Evolutionary conservation across 2,797 vertebrate species (phyloP).

Genomic region (Champsocephalus esox): DNA sequence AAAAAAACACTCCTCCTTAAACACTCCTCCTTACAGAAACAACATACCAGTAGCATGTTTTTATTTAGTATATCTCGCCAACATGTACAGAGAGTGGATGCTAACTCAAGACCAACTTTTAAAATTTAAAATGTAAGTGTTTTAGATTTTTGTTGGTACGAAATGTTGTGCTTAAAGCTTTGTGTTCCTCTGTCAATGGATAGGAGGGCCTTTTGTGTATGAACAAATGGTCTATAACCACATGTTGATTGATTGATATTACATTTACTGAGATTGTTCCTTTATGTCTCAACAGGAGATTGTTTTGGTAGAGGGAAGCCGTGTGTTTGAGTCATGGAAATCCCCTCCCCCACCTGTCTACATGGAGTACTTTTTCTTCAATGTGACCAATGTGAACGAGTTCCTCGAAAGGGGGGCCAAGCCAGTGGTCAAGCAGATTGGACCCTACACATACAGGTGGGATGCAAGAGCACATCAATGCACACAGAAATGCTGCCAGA

Average conservation of each 20-base stretch:
- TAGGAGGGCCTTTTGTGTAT: no score
- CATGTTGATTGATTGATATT: not conserved
- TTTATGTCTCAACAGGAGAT: conserved; percentile 79
- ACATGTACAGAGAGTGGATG: no score
- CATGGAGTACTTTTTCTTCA: conserved; percentile 88
- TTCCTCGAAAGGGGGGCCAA: conserved; percentile 73
- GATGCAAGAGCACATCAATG: not conserved
- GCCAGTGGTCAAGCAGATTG: conserved; percentile 76
- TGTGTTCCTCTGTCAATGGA: no score
- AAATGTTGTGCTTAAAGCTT: no score
- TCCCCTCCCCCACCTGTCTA: conserved; percentile 84
- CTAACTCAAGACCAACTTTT: no score
- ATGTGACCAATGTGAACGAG: conserved; percentile 79
- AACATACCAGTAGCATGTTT: not conserved
- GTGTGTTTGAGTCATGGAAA: conserved; percentile 86
- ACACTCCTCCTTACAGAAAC: not conserved
- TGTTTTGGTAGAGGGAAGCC: conserved; percentile 84
- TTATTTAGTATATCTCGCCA: not conserved
- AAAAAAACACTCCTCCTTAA: no score
- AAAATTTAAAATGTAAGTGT: no score
- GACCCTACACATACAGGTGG: conserved; percentile 87
- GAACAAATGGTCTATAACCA: no score
- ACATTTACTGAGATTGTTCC: not conserved
- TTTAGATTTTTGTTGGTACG: no score
- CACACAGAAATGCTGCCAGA: not conserved